Evolutionary conservation across 2,888 invertebrate species (phyloP).

Genomic region (Drosophila fulvimacula): DNA sequence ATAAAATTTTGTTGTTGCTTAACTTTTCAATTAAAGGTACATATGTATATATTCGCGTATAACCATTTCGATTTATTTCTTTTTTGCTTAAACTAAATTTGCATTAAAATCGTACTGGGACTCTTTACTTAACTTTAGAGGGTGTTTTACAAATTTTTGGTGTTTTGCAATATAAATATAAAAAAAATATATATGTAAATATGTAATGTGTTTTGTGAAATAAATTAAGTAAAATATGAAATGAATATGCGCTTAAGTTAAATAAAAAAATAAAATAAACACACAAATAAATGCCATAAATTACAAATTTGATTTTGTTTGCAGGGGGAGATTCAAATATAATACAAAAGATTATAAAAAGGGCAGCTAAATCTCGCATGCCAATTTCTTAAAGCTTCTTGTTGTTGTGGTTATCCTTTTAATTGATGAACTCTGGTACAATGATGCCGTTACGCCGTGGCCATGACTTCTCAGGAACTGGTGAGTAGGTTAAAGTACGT

Average conservation of each 20-base stretch:
- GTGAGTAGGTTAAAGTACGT: conserved; percentile 53
- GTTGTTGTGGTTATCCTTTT: conserved; percentile 40
- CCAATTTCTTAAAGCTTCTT: conserved; percentile 65
- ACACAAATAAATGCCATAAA: conserved; percentile 59
- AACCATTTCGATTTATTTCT: conserved; percentile 32
- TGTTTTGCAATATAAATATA: conserved; percentile 52
- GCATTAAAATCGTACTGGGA: conserved; percentile 57
- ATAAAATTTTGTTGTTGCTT: conserved; percentile 25
- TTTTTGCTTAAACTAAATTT: conserved; percentile 55
- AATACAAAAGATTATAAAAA: conserved; percentile 56
- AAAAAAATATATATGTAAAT: too few relatives aligned
- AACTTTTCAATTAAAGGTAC: conserved; percentile 61
- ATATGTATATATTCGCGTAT: conserved; percentile 59
- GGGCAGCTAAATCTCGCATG: conserved; percentile 36
- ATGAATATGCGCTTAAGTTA: conserved; percentile 47
- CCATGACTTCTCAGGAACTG: conserved; percentile 63
- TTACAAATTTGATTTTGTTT: conserved; percentile 41
- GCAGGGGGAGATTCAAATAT: conserved; percentile 53
- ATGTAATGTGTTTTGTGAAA: conserved; percentile 61
- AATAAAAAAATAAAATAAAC: conserved; percentile 9
- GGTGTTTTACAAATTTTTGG: conserved; percentile 46
- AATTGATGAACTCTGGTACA: conserved; percentile 40
- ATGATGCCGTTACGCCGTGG: conserved; percentile 35
- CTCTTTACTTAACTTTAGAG: conserved; percentile 26
- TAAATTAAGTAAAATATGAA: conserved; percentile 55